Evolutionary conservation across 2,888 invertebrate genomes (phyloP).

Genomic region (Notodonta dromedarius): DNA sequence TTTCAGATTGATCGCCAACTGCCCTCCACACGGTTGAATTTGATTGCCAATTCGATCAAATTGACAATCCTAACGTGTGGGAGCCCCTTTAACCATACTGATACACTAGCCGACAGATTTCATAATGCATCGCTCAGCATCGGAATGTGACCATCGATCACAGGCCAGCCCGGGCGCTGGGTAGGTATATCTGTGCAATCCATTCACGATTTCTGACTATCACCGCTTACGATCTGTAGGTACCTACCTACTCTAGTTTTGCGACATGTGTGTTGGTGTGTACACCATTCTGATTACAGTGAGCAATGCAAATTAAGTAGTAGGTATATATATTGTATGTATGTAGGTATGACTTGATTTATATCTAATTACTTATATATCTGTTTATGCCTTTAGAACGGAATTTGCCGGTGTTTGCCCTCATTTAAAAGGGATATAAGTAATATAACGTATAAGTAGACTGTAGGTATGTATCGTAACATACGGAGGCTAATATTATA

Average conservation of each 20-base stretch:
- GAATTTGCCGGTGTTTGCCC: too few species aligned
- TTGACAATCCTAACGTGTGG: too few species aligned
- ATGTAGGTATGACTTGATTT: not conserved
- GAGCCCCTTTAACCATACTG: too few species aligned
- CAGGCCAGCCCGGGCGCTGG: not conserved
- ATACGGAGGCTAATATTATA: too few species aligned
- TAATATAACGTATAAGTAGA: too few species aligned
- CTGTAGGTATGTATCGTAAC: too few species aligned
- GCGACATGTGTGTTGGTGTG: conserved; percentile 5
- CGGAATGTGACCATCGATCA: conserved; percentile 13
- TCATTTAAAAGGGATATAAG: too few species aligned
- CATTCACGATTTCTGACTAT: conserved; percentile 5
- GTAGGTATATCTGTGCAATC: conserved; percentile 3
- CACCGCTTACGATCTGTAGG: not conserved
- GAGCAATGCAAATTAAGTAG: not conserved
- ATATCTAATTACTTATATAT: not conserved
- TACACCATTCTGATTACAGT: not conserved
- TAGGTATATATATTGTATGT: not conserved
- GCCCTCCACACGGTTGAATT: too few species aligned
- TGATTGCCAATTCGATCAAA: too few species aligned
- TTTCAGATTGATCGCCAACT: too few species aligned
- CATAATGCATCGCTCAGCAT: conserved; percentile 1
- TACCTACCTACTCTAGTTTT: not conserved
- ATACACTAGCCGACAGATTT: not conserved
- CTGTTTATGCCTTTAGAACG: not conserved